A percentile compares a stretch with the other conserved stretches of the same genome.
phyloP scores from a whole-genome alignment of 23 tunicate genomes.

The Styela clava region DNA sequence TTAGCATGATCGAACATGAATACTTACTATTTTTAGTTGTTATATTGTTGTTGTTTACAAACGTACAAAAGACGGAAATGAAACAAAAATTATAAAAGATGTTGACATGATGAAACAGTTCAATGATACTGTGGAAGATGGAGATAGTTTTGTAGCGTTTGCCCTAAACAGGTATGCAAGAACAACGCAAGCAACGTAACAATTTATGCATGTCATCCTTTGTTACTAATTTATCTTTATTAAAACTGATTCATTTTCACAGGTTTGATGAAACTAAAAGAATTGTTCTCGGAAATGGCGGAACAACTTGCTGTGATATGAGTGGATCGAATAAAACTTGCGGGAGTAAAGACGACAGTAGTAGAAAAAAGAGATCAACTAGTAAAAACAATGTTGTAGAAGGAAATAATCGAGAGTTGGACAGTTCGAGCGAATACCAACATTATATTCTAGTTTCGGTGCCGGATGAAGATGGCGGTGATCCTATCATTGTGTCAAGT shows the following conservation, averaged over 20 bases:
- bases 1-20: too few relatives aligned
- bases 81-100: neutral
- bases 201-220: too few relatives aligned
- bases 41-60: neutral
- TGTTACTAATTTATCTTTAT: too few relatives aligned
- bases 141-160: neutral
- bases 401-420: neutral
- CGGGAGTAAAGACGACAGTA: too few relatives aligned
- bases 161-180: neutral
- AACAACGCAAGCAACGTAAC: too few relatives aligned
- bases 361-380: neutral
- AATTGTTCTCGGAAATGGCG: neutral
- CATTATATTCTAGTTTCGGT: neutral
- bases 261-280: neutral
- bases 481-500: neutral
- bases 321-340: neutral
- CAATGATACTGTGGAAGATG: neutral
- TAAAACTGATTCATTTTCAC: too few relatives aligned
- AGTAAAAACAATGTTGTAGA: neutral
- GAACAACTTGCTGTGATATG: neutral
- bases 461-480: neutral
- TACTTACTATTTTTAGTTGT: neutral
- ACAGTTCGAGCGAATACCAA: neutral
- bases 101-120: neutral
- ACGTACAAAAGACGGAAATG: neutral